Percentiles rank a stretch among this genome's conserved stretches.
phyloP scores from a whole-genome alignment of 2,113 vertebrate genomes.

The Canis aureus region DNA sequence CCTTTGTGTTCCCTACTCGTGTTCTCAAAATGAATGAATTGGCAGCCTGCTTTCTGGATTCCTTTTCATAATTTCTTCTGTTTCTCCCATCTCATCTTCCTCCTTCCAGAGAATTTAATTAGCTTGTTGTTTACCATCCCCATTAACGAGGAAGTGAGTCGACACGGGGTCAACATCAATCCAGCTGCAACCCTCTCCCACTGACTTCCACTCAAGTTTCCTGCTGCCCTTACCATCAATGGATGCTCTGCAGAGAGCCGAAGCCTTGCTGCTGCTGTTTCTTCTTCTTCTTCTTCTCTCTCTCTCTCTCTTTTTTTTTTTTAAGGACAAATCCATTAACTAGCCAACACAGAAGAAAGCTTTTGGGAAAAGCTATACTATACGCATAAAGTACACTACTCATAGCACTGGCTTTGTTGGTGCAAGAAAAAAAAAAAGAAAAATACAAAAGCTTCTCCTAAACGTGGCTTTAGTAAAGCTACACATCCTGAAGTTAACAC shows the following conservation, averaged over 20 bases:
- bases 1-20: not conserved
- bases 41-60: not conserved
- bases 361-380: not conserved
- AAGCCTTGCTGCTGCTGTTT: not conserved
- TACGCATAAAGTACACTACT: not conserved
- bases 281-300: not conserved
- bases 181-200: not conserved
- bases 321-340: constrained; percentile 28
- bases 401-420: not conserved
- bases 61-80: constrained; percentile 1
- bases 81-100: not conserved
- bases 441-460: not conserved
- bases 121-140: not conserved
- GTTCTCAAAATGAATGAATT: not conserved
- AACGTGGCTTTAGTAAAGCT: not conserved
- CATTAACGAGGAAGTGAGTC: constrained; percentile 4
- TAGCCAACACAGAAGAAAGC: not conserved
- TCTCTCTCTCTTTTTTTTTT: not conserved
- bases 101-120: constrained; percentile 26
- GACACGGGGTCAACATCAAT: not conserved
- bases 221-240: not conserved
- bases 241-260: not conserved
- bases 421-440: not conserved
- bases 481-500: not conserved
- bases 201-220: not conserved